Base-by-base conservation (phyloP, 2,113 vertebrate genomes). In the Thamnophis sirtalis region DNA sequence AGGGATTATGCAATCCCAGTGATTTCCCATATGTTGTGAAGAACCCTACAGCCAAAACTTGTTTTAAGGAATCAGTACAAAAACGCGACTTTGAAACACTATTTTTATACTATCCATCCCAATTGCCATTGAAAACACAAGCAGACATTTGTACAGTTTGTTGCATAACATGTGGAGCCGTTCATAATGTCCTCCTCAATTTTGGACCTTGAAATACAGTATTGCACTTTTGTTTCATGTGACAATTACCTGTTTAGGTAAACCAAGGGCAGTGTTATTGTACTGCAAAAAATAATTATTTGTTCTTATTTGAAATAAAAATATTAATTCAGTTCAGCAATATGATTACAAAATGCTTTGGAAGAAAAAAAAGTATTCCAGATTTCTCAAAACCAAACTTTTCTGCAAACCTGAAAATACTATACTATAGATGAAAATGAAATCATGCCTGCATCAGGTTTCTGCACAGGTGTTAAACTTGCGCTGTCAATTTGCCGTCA, bases 181-280 rank as follows among this genome's bases (percentile, higher is more conserved):
- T 89, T 91, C 56, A 33, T 92, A 22, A 87, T 86, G 55, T 28
- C 55, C 55, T 28, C 55, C 55, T 33, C 92, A 50, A 21, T 1
- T 89, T 95, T 93, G 84, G 91, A 89, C 21, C 90, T 2, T 90
- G 91, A 94, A 94, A 9, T 56, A 90, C 58, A 87, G 5, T 13
- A 54, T 15, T 63, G 0, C 68, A 94, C 38, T n/a, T 89, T 87
- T 50, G 48, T 91, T 80, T 24, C 24, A 85, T 94, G 84, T 92
- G 92, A 93, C 93, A 95, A 95, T 94, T 63, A 91, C 56, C 56
- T 93, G 86, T 28, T 15, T 89, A 50, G 92, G 63, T 93, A 63
- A 50, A 33, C 55, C 92, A 60, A 21, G 68, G 33, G 33, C 17
- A 80, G 48, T 91, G 8, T 0, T 0, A 2, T 84, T 94, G 48